phyloP scores from a whole-genome alignment of 2,888 invertebrate genomes.

The Eupithecia inturbata region DNA sequence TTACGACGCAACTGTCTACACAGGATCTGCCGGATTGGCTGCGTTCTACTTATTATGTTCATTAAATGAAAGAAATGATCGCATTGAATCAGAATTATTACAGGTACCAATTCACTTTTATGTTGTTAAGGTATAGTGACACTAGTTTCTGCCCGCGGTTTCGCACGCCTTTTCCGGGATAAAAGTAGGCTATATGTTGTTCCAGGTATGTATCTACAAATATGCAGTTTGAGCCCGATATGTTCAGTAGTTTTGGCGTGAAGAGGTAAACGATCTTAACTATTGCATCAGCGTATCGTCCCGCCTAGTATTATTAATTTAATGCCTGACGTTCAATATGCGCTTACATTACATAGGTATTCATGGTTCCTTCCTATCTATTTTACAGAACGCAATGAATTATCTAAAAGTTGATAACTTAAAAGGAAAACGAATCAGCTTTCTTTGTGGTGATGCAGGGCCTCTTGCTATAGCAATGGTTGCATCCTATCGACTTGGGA shows the following conservation, averaged over 20 bases:
- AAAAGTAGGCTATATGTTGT: background rate
- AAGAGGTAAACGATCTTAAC: too few relatives aligned
- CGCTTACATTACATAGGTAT: background rate
- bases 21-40: constrained; percentile 89
- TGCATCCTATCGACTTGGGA: constrained; percentile 85
- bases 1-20: constrained; percentile 88
- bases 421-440: constrained; percentile 83
- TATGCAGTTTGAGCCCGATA: too few relatives aligned
- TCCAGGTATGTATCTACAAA: too few relatives aligned
- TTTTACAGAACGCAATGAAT: constrained; percentile 61
- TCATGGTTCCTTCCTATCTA: background rate
- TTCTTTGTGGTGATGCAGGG: constrained; percentile 92
- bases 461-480: constrained; percentile 89
- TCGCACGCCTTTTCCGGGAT: background rate
- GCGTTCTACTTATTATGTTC: constrained; percentile 84
- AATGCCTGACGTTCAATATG: too few relatives aligned
- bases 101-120: constrained; percentile 52
- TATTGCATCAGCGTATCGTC: too few relatives aligned
- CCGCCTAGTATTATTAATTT: too few relatives aligned
- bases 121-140: background rate
- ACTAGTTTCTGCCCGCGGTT: background rate
- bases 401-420: constrained; percentile 64
- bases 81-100: constrained; percentile 54
- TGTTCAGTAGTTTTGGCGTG: too few relatives aligned
- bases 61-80: constrained; percentile 49